Percentiles rank a stretch among this genome's conserved stretches.
Conservation (phyloP, 2,888 invertebrate genomes). For the Erebia aethiops region DNA sequence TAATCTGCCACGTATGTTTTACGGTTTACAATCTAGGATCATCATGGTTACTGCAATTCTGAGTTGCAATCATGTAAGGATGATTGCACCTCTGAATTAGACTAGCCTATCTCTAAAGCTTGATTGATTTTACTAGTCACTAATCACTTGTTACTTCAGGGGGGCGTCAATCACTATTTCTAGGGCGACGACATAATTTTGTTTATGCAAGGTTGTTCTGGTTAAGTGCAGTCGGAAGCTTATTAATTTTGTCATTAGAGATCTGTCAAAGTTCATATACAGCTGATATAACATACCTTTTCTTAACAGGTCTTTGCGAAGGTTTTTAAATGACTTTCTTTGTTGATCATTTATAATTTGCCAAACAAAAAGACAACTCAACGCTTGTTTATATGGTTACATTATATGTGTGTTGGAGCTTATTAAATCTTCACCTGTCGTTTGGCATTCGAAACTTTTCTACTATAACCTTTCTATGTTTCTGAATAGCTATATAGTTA, state of each 20-base stretch:
- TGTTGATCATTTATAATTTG: not conserved
- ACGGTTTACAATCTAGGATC: no score
- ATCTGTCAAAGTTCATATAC: not conserved
- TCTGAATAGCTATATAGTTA: not conserved
- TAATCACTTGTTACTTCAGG: no score
- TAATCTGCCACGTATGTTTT: no score
- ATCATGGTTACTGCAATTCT: no score
- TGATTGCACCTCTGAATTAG: no score
- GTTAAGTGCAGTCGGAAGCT: not conserved
- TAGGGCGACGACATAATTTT: not conserved
- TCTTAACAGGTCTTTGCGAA: not conserved
- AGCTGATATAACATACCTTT: not conserved
- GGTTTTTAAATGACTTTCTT: not conserved
- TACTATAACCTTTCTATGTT: slow-evolving; percentile 18
- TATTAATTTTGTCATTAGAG: not conserved
- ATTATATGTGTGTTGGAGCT: not conserved
- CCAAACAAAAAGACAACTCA: not conserved
- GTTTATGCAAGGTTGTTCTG: not conserved
- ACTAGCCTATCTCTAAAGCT: no score
- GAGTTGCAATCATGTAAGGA: no score
- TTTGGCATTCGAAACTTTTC: slow-evolving; percentile 11
- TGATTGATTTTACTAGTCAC: no score
- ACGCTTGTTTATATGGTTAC: not conserved
- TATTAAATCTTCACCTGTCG: slow-evolving; percentile 13
- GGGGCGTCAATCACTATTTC: not conserved